Conservation (phyloP, 2,888 invertebrate genomes). For the Tetranychus truncatus region DNA sequence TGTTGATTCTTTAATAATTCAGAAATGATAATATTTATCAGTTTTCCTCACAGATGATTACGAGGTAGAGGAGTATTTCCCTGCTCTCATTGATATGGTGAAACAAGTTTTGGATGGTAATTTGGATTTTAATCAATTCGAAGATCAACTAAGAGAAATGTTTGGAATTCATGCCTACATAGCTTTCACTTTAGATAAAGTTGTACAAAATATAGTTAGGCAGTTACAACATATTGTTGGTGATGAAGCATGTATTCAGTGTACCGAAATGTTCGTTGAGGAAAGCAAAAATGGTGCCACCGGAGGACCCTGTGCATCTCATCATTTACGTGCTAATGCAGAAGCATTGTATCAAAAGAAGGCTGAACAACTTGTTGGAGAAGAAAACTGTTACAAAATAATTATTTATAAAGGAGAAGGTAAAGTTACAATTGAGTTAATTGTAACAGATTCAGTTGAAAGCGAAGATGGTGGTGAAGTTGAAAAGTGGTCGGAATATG, state of each 20-base stretch:
- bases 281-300: conserved; percentile 45
- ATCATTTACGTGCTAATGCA: conserved; percentile 44
- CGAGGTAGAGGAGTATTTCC: conserved; percentile 73
- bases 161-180: conserved; percentile 91
- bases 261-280: conserved; percentile 55
- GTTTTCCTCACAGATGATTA: conserved; percentile 42
- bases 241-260: conserved; percentile 65
- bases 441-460: conserved; percentile 46
- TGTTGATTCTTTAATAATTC: neutral
- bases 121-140: conserved; percentile 73
- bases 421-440: conserved; percentile 66
- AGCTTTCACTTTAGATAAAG: conserved; percentile 87
- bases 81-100: conserved; percentile 77
- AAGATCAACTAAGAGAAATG: conserved; percentile 88
- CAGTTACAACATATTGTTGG: conserved; percentile 81
- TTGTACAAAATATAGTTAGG: conserved; percentile 61
- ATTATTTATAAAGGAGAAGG: conserved; percentile 71
- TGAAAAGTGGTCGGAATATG: conserved; percentile 50
- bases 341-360: conserved; percentile 63
- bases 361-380: conserved; percentile 55
- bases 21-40: conserved; percentile 7
- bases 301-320: conserved; percentile 49
- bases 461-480: conserved; percentile 39
- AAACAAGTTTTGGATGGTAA: conserved; percentile 87
- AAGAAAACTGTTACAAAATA: conserved; percentile 85